Percentiles rank a stretch among this genome's conserved stretches.
These are phyloP conservation scores for Protaetia brevitarsis DNA, from an alignment of 1,140 invertebrate genomes.

Conservation along the genomic window DNA sequence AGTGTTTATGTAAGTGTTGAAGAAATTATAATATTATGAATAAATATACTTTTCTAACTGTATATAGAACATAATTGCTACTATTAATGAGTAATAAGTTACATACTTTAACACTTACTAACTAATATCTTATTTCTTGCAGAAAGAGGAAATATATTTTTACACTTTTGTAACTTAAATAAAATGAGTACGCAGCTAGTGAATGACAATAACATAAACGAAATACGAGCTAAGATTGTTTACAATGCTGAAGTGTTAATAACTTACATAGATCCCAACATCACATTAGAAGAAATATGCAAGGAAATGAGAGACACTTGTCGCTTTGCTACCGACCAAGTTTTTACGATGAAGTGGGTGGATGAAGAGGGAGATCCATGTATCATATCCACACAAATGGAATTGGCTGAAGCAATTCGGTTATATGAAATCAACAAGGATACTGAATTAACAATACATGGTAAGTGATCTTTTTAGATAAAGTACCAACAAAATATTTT, in stretches of 20 bases:
- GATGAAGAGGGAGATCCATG: slow-evolving; percentile 99
- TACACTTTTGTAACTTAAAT: slow-evolving; percentile 20
- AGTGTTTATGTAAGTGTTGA: not conserved
- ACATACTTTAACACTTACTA: slow-evolving; percentile 21
- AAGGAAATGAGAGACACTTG: slow-evolving; percentile 93
- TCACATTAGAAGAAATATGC: slow-evolving; percentile 79
- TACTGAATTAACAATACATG: slow-evolving; percentile 95
- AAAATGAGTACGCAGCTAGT: slow-evolving; percentile 71
- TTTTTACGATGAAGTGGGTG: slow-evolving; percentile 99
- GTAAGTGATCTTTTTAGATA: slow-evolving; percentile 57
- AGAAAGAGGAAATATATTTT: slow-evolving; percentile 17
- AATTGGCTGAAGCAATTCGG: slow-evolving; percentile 93
- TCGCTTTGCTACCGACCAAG: slow-evolving; percentile 78
- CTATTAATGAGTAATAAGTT: slow-evolving; percentile 16
- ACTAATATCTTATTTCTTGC: slow-evolving; percentile 13
- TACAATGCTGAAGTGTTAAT: slow-evolving; percentile 94
- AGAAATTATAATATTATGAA: not conserved
- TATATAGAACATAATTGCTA: not conserved
- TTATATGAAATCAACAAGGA: slow-evolving; percentile 95
- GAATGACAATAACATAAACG: slow-evolving; percentile 57
- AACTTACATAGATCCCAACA: slow-evolving; percentile 85
- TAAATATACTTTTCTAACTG: not conserved
- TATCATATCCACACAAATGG: slow-evolving; percentile 92
- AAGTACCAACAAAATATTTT: not conserved
- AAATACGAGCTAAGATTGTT: slow-evolving; percentile 89